phyloP scores from a whole-genome alignment of 1,140 invertebrate species.

The Ips nitidus region DNA sequence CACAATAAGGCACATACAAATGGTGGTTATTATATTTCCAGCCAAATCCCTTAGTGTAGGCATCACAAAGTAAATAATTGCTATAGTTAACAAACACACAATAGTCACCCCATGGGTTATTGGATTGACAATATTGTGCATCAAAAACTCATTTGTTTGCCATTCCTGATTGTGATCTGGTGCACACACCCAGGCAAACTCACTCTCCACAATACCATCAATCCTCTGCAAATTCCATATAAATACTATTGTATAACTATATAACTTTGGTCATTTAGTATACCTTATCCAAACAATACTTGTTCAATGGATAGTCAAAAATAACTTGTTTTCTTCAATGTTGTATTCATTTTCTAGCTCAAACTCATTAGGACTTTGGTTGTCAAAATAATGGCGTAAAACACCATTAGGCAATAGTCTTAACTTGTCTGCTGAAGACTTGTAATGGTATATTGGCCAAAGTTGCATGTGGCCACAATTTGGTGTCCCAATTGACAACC shows the following conservation, averaged over 20 bases:
- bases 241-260: neutral
- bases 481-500: conserved; percentile 66
- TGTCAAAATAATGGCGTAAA: conserved; percentile 66
- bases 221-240: conserved; percentile 41
- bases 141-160: conserved; percentile 69
- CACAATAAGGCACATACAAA: conserved; percentile 72
- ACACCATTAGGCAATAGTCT: conserved; percentile 67
- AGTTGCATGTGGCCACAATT: conserved; percentile 69
- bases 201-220: conserved; percentile 53
- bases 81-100: conserved; percentile 68
- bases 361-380: conserved; percentile 56
- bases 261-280: neutral
- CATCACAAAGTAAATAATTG: conserved; percentile 80
- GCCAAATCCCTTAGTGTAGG: conserved; percentile 80
- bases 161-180: conserved; percentile 67
- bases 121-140: conserved; percentile 74
- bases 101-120: conserved; percentile 72
- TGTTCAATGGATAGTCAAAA: conserved; percentile 71
- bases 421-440: conserved; percentile 61
- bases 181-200: conserved; percentile 74
- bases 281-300: conserved; percentile 80
- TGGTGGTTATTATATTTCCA: conserved; percentile 81
- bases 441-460: conserved; percentile 72
- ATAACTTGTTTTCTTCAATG: conserved; percentile 55
- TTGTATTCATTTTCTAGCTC: conserved; percentile 53